Evolutionary conservation across 92 coral and sea anemone species (phyloP).

Genomic region (Palythoa caribaeorum): DNA sequence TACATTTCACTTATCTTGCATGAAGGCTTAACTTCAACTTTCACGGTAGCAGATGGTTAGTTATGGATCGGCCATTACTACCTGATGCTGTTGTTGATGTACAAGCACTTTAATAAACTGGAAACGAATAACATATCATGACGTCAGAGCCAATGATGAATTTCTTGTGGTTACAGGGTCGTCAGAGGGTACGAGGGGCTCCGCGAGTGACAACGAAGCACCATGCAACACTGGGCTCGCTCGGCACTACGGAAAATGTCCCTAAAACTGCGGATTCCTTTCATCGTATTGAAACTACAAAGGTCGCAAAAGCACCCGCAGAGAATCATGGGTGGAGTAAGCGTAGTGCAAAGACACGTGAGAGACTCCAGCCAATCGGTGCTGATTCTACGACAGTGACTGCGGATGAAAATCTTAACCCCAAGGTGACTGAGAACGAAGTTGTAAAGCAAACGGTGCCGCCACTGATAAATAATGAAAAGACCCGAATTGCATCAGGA

Average conservation of each 20-base stretch:
- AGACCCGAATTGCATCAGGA: constrained; percentile 21
- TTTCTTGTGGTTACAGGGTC: constrained; percentile 61
- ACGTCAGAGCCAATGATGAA: not conserved
- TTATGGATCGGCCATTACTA: not conserved
- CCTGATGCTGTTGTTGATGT: not conserved
- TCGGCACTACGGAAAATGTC: constrained; percentile 60
- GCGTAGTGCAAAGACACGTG: constrained; percentile 78
- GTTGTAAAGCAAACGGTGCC: constrained; percentile 21
- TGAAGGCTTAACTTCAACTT: not conserved
- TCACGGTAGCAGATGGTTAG: not conserved
- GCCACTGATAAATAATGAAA: constrained; percentile 16
- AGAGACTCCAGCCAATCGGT: constrained; percentile 72
- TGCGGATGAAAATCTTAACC: constrained; percentile 11
- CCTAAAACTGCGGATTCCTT: constrained; percentile 54
- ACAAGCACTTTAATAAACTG: not conserved
- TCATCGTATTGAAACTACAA: constrained; percentile 53
- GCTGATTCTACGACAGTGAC: constrained; percentile 33
- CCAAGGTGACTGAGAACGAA: constrained; percentile 38
- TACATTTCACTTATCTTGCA: not conserved
- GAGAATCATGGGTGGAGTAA: constrained; percentile 69
- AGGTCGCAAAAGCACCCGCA: constrained; percentile 44
- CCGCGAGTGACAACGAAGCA: constrained; percentile 85
- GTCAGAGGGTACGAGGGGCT: constrained; percentile 84
- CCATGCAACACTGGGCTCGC: constrained; percentile 58
- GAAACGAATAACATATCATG: not conserved